phyloP scores from a whole-genome alignment of 2,797 vertebrate genomes.

The Micrastur ruficollis region DNA sequence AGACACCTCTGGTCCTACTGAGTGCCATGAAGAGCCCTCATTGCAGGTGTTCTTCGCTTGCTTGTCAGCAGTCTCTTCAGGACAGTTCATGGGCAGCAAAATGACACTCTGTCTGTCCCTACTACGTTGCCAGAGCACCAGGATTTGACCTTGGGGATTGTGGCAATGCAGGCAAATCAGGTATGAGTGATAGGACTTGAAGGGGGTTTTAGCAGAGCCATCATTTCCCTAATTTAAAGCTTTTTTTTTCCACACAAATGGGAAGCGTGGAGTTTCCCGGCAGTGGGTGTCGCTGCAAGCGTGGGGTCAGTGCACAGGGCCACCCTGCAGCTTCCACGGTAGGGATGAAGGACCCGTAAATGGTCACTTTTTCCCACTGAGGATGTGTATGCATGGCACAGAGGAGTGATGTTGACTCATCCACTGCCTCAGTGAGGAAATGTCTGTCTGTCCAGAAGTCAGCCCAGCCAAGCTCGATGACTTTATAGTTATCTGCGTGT shows the following conservation, averaged over 20 bases:
- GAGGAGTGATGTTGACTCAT: slow-evolving; percentile 34
- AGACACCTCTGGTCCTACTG: accelerated
- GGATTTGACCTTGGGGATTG: background rate
- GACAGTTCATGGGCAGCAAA: background rate
- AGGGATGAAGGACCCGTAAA: background rate
- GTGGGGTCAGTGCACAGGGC: background rate
- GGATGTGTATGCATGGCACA: background rate
- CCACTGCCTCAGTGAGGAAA: background rate
- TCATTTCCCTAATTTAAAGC: background rate
- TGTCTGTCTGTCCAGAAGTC: background rate
- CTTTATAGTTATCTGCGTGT: background rate
- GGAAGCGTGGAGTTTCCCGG: slow-evolving; percentile 13
- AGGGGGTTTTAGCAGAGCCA: background rate
- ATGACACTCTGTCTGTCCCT: background rate
- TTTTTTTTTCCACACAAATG: background rate
- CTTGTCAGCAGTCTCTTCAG: background rate
- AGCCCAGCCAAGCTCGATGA: background rate
- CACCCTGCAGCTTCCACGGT: background rate
- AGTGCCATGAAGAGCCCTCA: accelerated
- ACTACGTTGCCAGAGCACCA: accelerated
- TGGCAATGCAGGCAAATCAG: background rate
- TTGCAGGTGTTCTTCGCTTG: background rate
- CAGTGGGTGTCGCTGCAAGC: accelerated
- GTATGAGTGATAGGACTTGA: background rate
- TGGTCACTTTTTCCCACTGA: background rate